Percentiles rank a stretch among this genome's conserved stretches.
phyloP scores from a whole-genome alignment of 2,797 vertebrate species.

The Acipenser oxyrinchus region DNA sequence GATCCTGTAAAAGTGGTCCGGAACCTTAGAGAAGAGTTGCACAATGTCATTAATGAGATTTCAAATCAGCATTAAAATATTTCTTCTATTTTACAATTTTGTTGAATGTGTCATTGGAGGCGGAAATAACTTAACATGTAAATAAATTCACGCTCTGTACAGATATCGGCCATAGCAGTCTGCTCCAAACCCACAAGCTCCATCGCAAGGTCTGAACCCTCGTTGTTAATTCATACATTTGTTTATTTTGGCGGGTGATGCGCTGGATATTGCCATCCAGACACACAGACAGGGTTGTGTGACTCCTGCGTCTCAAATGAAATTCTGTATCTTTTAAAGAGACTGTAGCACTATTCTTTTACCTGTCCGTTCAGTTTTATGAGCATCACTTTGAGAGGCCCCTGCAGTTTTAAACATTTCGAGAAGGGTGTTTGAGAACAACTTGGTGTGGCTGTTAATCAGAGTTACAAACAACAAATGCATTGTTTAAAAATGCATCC shows the following conservation, averaged over 20 bases:
- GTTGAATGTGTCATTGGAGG: neutral
- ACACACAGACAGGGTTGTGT: slow-evolving; percentile 5
- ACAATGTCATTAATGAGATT: no score
- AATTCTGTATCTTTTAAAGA: neutral
- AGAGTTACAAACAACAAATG: no score
- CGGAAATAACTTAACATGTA: slow-evolving; percentile 14
- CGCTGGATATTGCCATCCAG: slow-evolving; percentile 33
- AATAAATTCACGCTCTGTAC: slow-evolving; percentile 17
- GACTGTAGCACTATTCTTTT: neutral
- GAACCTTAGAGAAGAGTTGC: no score
- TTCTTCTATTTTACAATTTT: neutral
- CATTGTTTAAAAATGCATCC: no score
- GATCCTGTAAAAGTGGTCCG: no score
- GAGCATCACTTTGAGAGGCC: neutral
- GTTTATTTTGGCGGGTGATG: slow-evolving; percentile 41
- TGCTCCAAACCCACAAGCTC: slow-evolving; percentile 33
- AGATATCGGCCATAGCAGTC: slow-evolving; percentile 18
- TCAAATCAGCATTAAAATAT: no score
- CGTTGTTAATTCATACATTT: slow-evolving; percentile 34
- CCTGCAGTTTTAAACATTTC: no score
- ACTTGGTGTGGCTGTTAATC: no score
- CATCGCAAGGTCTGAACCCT: slow-evolving; percentile 29
- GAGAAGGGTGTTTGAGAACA: no score
- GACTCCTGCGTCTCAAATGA: neutral
- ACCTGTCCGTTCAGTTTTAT: neutral